Evolutionary conservation across 2,797 vertebrate species (phyloP).

Genomic region (Harpagifer antarcticus): DNA sequence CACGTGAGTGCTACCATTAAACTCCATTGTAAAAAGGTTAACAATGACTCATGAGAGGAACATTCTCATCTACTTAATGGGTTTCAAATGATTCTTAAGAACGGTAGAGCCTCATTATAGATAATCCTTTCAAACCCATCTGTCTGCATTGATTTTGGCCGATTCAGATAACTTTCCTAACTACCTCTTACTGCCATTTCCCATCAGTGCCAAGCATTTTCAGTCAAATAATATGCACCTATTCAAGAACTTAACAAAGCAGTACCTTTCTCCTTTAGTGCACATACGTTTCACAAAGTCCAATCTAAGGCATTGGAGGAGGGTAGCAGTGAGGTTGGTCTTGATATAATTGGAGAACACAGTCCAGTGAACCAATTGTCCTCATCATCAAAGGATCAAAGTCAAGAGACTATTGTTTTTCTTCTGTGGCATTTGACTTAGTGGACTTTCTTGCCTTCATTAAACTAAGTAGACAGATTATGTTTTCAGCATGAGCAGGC

Average conservation of each 20-base stretch:
- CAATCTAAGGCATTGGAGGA: conserved; percentile 33
- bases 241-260: not conserved
- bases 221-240: conserved; percentile 1
- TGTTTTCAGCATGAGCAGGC: conserved; percentile 61
- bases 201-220: conserved; percentile 19
- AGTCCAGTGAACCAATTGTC: conserved; percentile 46
- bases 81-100: conserved; percentile 19
- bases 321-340: conserved; percentile 2
- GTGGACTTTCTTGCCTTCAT: conserved; percentile 40
- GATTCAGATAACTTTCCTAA: conserved; percentile 13
- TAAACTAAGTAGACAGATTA: conserved; percentile 39
- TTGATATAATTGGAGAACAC: conserved; percentile 53
- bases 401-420: conserved; percentile 49
- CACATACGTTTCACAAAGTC: conserved; percentile 23
- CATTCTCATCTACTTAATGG: conserved; percentile 2
- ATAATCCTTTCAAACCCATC: conserved; percentile 26
- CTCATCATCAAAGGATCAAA: conserved; percentile 28
- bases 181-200: conserved; percentile 1
- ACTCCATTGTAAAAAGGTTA: not conserved
- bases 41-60: not conserved
- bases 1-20: not conserved
- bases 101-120: conserved; percentile 22
- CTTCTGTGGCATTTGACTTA: conserved; percentile 34
- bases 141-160: conserved; percentile 37
- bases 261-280: conserved; percentile 7